Percentiles rank a stretch among this genome's conserved stretches.
phyloP scores from a whole-genome alignment of 2,113 vertebrate genomes.

The Trogon melanurus region DNA sequence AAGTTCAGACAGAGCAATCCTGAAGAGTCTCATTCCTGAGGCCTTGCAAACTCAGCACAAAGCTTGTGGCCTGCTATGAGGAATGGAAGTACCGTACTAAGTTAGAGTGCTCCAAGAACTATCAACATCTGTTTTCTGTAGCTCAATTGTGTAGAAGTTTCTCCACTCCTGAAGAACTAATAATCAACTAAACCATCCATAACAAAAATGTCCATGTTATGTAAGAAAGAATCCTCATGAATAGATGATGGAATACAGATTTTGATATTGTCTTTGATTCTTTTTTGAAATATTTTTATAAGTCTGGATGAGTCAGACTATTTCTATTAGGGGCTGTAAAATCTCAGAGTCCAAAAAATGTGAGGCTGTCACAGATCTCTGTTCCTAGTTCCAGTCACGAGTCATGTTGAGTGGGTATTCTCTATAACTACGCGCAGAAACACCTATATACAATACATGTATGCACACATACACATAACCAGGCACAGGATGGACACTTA shows the following conservation, averaged over 20 bases:
- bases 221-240: background rate
- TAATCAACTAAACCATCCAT: background rate
- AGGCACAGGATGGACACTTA: background rate
- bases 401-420: rapidly evolving
- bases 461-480: background rate
- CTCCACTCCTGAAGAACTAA: background rate
- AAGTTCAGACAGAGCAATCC: background rate
- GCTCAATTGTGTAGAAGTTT: background rate
- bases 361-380: background rate
- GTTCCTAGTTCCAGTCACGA: background rate
- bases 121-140: background rate
- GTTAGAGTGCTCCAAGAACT: background rate
- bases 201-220: background rate
- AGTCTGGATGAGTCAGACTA: background rate
- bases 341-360: background rate
- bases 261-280: background rate
- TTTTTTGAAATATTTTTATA: background rate
- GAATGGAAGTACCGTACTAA: background rate
- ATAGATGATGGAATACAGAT: background rate
- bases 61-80: background rate
- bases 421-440: background rate
- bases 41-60: background rate
- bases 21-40: background rate
- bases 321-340: background rate
- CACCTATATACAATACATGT: background rate